A percentile compares a stretch with the other conserved stretches of the same genome.
phyloP scores from a whole-genome alignment of 2,113 vertebrate species.

The Hemibagrus wyckioides region DNA sequence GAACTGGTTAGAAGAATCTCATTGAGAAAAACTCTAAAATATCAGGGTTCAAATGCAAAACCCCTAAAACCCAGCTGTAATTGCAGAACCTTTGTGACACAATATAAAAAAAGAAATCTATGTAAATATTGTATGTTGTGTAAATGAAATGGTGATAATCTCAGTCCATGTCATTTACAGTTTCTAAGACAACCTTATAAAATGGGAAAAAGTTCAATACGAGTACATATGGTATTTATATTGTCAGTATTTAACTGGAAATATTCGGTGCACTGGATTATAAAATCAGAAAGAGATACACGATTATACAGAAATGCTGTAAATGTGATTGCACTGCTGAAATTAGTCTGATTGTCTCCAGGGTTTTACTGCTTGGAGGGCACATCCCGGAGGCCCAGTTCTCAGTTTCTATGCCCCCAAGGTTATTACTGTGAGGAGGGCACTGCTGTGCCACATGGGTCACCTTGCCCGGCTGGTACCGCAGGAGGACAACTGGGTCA shows the following conservation, averaged over 20 bases:
- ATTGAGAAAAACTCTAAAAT: background rate
- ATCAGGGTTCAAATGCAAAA: background rate
- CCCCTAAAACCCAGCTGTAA: background rate
- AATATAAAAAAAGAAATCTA: background rate
- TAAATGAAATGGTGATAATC: background rate
- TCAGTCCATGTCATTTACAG: background rate
- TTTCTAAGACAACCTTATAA: background rate
- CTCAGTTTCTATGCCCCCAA: conserved; percentile 75
- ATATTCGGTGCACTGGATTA: background rate
- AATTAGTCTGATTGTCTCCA: conserved; percentile 44
- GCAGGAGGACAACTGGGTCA: conserved; percentile 79
- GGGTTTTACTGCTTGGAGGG: conserved; percentile 83
- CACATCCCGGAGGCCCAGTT: conserved; percentile 69
- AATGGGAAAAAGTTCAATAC: background rate
- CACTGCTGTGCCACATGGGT: conserved; percentile 72
- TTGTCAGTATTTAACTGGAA: background rate
- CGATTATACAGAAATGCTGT: background rate
- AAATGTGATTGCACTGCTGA: background rate
- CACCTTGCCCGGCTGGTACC: conserved; percentile 80
- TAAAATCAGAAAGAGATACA: background rate
- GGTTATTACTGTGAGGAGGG: conserved; percentile 82
- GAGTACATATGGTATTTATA: background rate
- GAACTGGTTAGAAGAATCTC: background rate
- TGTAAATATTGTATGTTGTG: background rate
- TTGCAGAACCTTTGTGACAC: background rate